Conservation (phyloP, 2,797 vertebrate genomes). For the Ambastaia sidthimunki region DNA sequence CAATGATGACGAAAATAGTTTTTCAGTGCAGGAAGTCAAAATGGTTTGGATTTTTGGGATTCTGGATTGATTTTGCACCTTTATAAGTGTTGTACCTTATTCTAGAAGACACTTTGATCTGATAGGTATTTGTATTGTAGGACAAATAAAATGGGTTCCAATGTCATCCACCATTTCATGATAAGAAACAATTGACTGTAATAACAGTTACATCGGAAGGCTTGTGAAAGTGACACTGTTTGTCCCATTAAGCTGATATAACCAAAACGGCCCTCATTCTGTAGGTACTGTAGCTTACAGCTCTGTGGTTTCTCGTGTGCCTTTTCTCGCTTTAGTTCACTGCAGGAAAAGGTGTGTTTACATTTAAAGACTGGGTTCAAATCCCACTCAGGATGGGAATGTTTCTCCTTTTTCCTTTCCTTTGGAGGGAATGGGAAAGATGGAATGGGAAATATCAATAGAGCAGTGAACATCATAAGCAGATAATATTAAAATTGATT, state of each 20-base stretch:
- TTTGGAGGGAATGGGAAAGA: background rate
- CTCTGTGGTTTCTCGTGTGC: conserved; percentile 83
- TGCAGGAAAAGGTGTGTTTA: conserved; percentile 77
- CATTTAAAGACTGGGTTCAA: conserved; percentile 70
- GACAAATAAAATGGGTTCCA: conserved; percentile 19
- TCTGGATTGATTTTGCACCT: conserved; percentile 14
- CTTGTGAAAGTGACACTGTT: conserved; percentile 62
- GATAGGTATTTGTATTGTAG: background rate
- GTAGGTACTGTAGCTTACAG: conserved; percentile 67
- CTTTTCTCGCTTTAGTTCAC: conserved; percentile 78
- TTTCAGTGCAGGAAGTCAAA: background rate
- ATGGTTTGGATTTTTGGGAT: background rate
- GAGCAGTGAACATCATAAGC: conserved; percentile 46
- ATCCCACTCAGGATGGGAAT: conserved; percentile 64
- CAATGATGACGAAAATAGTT: background rate
- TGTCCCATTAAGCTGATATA: conserved; percentile 75
- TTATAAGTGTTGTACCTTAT: background rate
- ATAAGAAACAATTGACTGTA: conserved; percentile 13
- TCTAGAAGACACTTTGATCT: background rate
- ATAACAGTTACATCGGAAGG: conserved; percentile 43
- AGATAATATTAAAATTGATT: conserved; percentile 43
- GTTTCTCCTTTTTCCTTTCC: conserved; percentile 5
- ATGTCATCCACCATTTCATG: conserved; percentile 8
- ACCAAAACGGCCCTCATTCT: conserved; percentile 72
- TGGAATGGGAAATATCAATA: conserved; percentile 3